These are phyloP conservation scores for Cheirogaleus major DNA, from an alignment of 2,797 vertebrate species.

Conservation along the genomic window DNA sequence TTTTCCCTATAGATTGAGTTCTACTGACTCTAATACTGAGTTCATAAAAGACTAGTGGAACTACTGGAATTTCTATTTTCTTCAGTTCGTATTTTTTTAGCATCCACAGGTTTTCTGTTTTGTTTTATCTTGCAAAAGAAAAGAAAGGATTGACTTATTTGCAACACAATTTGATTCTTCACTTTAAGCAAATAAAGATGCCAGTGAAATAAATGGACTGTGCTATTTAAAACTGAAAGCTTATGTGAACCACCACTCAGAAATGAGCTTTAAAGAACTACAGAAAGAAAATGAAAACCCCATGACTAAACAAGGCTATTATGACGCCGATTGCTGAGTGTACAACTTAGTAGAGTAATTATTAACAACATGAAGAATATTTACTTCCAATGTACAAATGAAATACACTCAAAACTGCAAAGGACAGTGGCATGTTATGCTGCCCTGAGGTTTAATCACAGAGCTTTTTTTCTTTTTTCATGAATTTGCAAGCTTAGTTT, in stretches of 20 bases:
- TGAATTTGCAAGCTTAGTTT: slow-evolving; percentile 47
- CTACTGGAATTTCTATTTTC: neutral
- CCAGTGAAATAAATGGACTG: neutral
- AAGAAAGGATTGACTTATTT: slow-evolving; percentile 36
- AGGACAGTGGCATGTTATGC: neutral
- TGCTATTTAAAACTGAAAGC: slow-evolving; percentile 47
- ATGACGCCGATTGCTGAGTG: neutral
- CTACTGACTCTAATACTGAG: neutral
- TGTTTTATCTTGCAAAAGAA: neutral
- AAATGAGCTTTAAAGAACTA: slow-evolving; percentile 30
- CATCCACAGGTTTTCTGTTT: neutral
- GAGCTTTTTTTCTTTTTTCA: neutral
- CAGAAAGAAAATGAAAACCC: slow-evolving; percentile 17
- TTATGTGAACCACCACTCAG: neutral
- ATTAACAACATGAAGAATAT: slow-evolving; percentile 33
- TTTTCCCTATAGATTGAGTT: neutral
- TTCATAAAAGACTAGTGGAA: slow-evolving; percentile 11
- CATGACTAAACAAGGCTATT: neutral
- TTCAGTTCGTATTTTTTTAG: neutral
- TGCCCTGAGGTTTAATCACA: neutral
- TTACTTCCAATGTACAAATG: neutral
- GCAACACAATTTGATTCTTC: slow-evolving; percentile 38
- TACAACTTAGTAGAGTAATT: neutral
- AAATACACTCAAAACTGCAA: neutral
- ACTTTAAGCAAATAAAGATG: slow-evolving; percentile 45